These are phyloP conservation scores for Microcebus ravelobensis DNA, from an alignment of 2,113 vertebrate species.

Conservation along the genomic window DNA sequence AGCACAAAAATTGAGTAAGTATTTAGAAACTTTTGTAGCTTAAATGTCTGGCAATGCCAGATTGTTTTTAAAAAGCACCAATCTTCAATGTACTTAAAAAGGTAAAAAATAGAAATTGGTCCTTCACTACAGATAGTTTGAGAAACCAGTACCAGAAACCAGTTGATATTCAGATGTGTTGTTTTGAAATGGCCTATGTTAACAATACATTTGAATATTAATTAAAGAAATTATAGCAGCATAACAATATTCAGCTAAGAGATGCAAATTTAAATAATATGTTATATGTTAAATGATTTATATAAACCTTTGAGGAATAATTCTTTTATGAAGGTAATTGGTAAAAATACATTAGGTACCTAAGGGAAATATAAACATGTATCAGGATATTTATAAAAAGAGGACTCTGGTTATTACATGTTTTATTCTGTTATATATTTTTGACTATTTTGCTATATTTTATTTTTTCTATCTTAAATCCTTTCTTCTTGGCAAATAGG, in stretches of 20 bases:
- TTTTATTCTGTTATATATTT: not conserved
- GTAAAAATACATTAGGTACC: not conserved
- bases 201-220: not conserved
- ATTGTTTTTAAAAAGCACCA: not conserved
- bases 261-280: not conserved
- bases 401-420: not conserved
- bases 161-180: not conserved
- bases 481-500: not conserved
- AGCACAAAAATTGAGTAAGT: not conserved
- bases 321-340: not conserved
- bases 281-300: not conserved
- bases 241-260: not conserved
- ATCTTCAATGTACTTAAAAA: not conserved
- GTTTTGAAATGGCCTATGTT: not conserved
- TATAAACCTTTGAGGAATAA: not conserved
- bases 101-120: not conserved
- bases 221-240: not conserved
- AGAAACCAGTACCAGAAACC: not conserved
- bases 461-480: not conserved
- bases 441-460: not conserved
- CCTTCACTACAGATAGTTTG: not conserved
- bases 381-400: not conserved
- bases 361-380: not conserved
- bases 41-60: not conserved
- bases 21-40: not conserved